Evolutionary conservation across 2,797 vertebrate genomes (phyloP).

Genomic region (Hoplostethus mediterraneus): DNA sequence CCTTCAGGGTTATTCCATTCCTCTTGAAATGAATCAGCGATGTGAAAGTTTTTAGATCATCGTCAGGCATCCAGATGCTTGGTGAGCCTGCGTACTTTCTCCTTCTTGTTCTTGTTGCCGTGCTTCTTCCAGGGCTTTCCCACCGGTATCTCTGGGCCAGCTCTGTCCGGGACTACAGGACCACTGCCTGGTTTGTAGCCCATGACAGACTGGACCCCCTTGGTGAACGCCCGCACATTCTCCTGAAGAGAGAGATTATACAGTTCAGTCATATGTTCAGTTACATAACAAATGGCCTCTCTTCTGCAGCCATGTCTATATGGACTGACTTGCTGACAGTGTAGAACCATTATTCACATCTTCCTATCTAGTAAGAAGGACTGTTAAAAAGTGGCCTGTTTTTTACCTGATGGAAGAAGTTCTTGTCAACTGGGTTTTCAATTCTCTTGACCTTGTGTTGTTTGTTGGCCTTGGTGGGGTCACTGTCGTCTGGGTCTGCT

Average conservation of each 20-base stretch:
- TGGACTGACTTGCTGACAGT: not conserved
- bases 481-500: constrained; percentile 22
- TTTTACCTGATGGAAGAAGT: constrained; percentile 95
- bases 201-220: constrained; percentile 91
- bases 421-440: constrained; percentile 94
- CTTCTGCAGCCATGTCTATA: not conserved
- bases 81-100: constrained; percentile 93
- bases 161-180: constrained; percentile 47
- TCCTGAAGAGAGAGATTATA: constrained; percentile 81
- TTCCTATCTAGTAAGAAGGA: not conserved
- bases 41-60: constrained; percentile 20
- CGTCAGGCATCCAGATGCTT: constrained; percentile 93
- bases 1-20: constrained; percentile 3
- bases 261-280: not conserved
- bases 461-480: constrained; percentile 27
- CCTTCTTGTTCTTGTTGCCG: constrained; percentile 95
- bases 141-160: constrained; percentile 50
- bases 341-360: not conserved
- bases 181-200: constrained; percentile 89
- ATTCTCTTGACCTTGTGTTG: constrained; percentile 87
- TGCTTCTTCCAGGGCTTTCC: constrained; percentile 99
- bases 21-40: constrained; percentile 27
- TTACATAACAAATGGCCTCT: not conserved
- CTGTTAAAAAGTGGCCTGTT: not conserved
- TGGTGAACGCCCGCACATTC: constrained; percentile 92